A percentile compares a stretch with the other conserved stretches of the same genome.
phyloP scores from a whole-genome alignment of 2,797 vertebrate genomes.

The Sciurus vulgaris region DNA sequence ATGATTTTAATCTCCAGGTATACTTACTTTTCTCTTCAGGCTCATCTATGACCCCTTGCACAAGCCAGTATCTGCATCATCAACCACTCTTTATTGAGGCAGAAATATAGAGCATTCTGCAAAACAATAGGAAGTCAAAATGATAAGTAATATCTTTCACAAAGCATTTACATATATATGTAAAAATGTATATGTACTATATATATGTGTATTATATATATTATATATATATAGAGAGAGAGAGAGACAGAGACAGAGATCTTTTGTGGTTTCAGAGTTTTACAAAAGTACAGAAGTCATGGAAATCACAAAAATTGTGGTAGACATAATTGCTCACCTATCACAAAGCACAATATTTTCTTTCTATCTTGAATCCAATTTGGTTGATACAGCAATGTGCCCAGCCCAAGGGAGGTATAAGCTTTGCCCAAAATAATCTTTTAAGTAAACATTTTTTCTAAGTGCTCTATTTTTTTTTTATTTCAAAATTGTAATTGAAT shows the following conservation, averaged over 20 bases:
- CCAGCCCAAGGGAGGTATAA: neutral
- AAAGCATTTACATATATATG: neutral
- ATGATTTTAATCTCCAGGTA: neutral
- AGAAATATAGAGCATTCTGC: neutral
- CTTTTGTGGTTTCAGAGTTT: slow-evolving; percentile 43
- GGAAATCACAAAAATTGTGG: neutral
- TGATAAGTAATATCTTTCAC: neutral
- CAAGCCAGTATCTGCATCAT: neutral
- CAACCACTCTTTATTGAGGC: slow-evolving; percentile 6
- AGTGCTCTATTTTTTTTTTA: neutral
- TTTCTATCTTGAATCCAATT: neutral
- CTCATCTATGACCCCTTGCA: neutral
- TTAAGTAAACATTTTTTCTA: neutral
- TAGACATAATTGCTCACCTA: neutral
- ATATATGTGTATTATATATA: too few species aligned
- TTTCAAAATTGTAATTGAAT: slow-evolving; percentile 31
- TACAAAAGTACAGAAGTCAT: neutral
- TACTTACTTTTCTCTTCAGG: slow-evolving; percentile 23
- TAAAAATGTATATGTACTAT: neutral
- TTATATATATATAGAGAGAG: too few species aligned
- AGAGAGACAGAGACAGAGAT: too few species aligned
- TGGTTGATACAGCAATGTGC: neutral
- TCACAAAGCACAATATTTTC: neutral
- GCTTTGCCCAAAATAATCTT: neutral
- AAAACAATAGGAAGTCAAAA: slow-evolving; percentile 27